Evolutionary conservation across 2,113 vertebrate species (phyloP), one percentile per base, ranked within the genome.

Genomic region (Oostethus manadensis): DNA sequence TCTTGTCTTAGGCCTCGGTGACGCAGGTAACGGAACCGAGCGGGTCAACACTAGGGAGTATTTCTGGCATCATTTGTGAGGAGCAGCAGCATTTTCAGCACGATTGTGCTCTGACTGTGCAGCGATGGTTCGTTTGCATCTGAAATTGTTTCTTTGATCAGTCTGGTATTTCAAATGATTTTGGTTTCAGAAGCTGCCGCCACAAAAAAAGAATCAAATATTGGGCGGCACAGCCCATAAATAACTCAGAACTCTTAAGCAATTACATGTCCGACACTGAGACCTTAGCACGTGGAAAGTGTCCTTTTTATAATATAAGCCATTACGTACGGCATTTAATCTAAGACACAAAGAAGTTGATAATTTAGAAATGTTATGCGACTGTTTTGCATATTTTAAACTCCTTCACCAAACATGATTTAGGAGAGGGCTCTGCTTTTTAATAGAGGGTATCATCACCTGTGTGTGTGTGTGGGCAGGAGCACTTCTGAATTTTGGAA

Each of bases 321-420:
- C 49, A 76, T 91, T 90, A 89, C 65, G 75, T 88, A 86, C 90
- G 83, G 58, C 78, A 83, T 88, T 85, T 85, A 81, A 77, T 88
- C 78, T 78, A 76, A 83, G 76, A 67, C 80, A 86, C 82, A 84
- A 89, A 86, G 78, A 87, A 74, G 73, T 89, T 77, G 89, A 88
- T 87, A 79, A 88, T 89, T 86, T 77, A 87, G 56, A 82, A 77
- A 67, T 84, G 62, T 88, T 87, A 84, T 83, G 77, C 80, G 86
- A 88, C 77, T 79, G 63, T 80, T 88, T 86, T 84, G 84, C 85
- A 86, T 88, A 87, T 85, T 87, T 83, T 82, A 72, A 77, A 81
- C 80, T 79, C 65, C 66, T 76, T 79, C 55, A 72, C 76, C 70
- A 82, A 76, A 66, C 51, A 66, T 40, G 66, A 68, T 74, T 45